Conservation (phyloP, 92 coral and sea anemone genomes). For the Porites rus region DNA sequence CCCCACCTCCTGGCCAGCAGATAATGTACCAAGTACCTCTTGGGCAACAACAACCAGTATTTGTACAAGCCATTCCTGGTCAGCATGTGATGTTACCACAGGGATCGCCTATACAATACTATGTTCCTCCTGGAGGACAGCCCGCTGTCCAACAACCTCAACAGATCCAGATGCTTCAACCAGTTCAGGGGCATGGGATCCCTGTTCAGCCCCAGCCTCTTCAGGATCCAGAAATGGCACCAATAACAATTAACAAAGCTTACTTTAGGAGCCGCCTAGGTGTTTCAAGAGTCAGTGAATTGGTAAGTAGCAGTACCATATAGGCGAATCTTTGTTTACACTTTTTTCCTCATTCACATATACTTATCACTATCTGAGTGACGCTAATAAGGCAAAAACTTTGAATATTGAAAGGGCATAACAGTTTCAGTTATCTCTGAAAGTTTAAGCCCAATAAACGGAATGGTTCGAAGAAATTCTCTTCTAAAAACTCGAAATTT, state of each 20-base stretch:
- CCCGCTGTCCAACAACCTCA: neutral
- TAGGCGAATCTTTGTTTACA: too few species aligned
- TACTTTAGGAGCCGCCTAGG: neutral
- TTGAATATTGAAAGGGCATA: too few species aligned
- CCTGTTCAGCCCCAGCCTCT: neutral
- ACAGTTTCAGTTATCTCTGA: too few species aligned
- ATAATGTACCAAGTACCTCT: slow-evolving; percentile 18
- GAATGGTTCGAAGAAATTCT: too few species aligned
- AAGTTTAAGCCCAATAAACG: too few species aligned
- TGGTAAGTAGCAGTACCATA: neutral
- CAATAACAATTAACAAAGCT: neutral
- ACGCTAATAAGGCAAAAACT: too few species aligned
- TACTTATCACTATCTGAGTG: too few species aligned
- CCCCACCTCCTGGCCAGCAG: neutral
- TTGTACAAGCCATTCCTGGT: neutral
- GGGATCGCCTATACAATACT: slow-evolving; percentile 10
- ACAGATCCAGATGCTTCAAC: neutral
- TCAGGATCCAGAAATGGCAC: neutral
- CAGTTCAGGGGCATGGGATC: neutral
- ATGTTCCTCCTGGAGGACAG: neutral
- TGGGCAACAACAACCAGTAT: slow-evolving; percentile 19
- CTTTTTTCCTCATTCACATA: too few species aligned
- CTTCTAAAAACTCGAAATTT: too few species aligned
- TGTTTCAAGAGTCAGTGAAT: neutral
- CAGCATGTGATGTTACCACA: slow-evolving; percentile 8